Conservation (phyloP, 2,113 vertebrate genomes). For the Nycticebus coucang region DNA sequence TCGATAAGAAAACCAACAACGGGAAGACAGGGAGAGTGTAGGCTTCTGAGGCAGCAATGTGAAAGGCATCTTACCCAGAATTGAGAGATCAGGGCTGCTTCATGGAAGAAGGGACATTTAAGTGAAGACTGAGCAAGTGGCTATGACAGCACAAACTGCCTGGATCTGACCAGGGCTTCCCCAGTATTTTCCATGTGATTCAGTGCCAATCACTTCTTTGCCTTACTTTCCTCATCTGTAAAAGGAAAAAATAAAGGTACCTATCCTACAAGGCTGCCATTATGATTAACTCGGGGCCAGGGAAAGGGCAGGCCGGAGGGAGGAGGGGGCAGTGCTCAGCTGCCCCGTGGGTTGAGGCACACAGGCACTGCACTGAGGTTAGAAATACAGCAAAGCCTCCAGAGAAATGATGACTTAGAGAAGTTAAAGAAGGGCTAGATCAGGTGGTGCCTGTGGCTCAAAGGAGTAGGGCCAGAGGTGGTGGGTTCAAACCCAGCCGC, state of each 20-base stretch:
- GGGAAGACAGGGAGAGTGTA: no score
- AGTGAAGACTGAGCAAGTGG: not conserved
- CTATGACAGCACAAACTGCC: not conserved
- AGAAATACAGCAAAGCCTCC: not conserved
- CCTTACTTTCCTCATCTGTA: not conserved
- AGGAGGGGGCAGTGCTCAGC: no score
- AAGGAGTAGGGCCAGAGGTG: no score
- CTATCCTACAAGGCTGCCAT: not conserved
- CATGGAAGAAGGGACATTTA: not conserved
- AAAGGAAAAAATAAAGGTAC: not conserved
- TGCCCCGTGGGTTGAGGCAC: no score
- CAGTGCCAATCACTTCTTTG: not conserved
- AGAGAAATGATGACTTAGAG: no score
- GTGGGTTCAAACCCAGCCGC: no score
- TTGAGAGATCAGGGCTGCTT: not conserved
- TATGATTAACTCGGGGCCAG: not conserved
- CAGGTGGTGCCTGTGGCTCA: no score
- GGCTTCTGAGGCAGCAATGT: not conserved
- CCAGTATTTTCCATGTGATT: not conserved
- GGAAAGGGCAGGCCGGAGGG: no score
- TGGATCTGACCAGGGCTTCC: not conserved
- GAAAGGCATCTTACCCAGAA: not conserved
- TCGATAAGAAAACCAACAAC: not conserved
- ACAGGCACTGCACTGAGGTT: not conserved
- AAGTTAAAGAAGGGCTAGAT: not conserved